Evolutionary conservation across 2,797 vertebrate species (phyloP), one percentile per base, ranked within the genome.

Genomic region (Prunella strophiata): DNA sequence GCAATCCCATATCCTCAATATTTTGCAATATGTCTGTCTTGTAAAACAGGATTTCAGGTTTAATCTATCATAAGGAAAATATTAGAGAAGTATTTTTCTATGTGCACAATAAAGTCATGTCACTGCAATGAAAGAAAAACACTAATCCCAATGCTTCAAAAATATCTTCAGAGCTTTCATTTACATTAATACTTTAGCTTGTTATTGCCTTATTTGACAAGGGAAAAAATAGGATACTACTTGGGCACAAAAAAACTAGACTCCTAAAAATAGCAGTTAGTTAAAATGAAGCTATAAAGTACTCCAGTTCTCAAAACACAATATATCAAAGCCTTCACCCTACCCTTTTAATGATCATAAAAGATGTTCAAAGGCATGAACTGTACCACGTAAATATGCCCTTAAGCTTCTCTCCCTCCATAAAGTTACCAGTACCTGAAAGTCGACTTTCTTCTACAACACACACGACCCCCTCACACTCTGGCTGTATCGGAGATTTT

Each of bases 331-430:
- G 87, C 19, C 65, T 85, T 91, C 72, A 71, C 38, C 36, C 32
- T 67, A 57, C 23, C 50, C 57, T 80, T 93, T 85, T 74, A 94
- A 93, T 19, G 68, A 92, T 79, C 67, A 62, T 72, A 76, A 57
- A 83, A 78, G n/a, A 83, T 55, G 82, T 94, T 94, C 82, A 94
- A 95, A 96, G 72, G 73, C 62, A 48, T 42, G 47, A 95, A 75
- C 51, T 51, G 66, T 70, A 73, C 58, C 70, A 70, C 0, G 0
- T 70, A 94, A 94, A 93, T 30, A 90, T 1, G 5, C 54, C 85
- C 80, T 55, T 59, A 84, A 93, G 89, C 38, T 68, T 88, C 48
- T 90, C 74, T 84, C 73, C 47, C 55, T 78, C n/a, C 2, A 2
- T 43, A 47, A 85, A 72, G 58, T 62, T 68, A 65, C 34, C 42